phyloP scores from a whole-genome alignment of 2,888 invertebrate genomes.

The Ypsolopha scabrella region DNA sequence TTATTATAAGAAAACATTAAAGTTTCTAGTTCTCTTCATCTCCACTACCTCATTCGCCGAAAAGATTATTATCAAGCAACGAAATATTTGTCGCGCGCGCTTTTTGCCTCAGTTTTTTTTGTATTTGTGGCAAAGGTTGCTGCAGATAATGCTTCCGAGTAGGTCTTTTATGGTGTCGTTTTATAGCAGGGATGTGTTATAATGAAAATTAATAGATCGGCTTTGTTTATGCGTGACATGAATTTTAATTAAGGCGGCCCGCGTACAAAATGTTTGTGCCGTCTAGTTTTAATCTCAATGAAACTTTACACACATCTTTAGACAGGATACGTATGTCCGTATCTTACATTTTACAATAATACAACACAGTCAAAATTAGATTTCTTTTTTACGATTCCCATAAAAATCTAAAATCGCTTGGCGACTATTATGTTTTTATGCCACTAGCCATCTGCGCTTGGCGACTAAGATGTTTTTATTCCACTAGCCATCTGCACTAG shows the following conservation, averaged over 20 bases:
- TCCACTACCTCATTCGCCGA: constrained; percentile 11
- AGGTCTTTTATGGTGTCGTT: constrained; percentile 11
- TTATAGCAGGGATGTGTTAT: constrained; percentile 20
- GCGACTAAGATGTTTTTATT: not conserved
- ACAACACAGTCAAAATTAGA: no score
- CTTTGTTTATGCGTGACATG: not conserved
- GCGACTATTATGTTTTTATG: no score
- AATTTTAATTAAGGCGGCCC: not conserved
- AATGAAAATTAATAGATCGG: constrained; percentile 17
- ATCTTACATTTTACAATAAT: no score
- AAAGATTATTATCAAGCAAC: constrained; percentile 11
- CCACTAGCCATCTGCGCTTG: constrained; percentile 1
- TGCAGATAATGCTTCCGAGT: not conserved
- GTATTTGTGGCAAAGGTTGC: constrained; percentile 8
- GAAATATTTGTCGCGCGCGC: not conserved
- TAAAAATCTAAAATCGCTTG: no score
- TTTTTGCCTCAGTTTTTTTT: not conserved
- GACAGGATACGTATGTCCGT: no score
- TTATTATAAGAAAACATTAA: constrained; percentile 3
- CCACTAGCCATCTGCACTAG: not conserved
- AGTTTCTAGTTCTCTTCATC: not conserved
- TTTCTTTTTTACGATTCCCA: no score
- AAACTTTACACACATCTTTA: no score
- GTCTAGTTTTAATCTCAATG: no score
- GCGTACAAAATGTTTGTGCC: no score